These are phyloP conservation scores for Platypus cylindrus DNA, from an alignment of 2,888 invertebrate species.

Conservation along the genomic window DNA sequence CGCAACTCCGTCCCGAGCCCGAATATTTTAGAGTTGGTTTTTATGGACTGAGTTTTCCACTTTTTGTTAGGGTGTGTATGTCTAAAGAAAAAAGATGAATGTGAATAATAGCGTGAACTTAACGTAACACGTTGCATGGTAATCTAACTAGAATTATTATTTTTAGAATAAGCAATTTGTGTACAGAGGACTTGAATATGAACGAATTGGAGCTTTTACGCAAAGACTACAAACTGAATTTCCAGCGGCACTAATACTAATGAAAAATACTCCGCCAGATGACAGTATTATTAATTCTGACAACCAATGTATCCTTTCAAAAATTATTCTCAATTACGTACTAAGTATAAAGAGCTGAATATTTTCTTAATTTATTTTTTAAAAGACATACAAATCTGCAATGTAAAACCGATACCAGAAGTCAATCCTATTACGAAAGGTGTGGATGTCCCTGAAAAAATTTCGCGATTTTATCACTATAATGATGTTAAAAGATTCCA, in stretches of 20 bases:
- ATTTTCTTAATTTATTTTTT: conserved; percentile 3
- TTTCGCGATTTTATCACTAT: conserved; percentile 79
- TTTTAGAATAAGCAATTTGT: conserved; percentile 85
- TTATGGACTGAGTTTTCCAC: conserved; percentile 83
- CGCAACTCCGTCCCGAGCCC: conserved; percentile 77
- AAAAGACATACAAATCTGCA: conserved; percentile 88
- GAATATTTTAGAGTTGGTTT: conserved; percentile 94
- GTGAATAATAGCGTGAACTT: too few species aligned
- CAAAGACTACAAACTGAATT: conserved; percentile 88
- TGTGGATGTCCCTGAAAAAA: conserved; percentile 68
- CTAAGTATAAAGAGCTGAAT: neutral
- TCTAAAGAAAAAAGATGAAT: neutral
- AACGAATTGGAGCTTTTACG: conserved; percentile 86
- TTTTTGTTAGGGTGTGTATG: conserved; percentile 77
- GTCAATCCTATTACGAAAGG: conserved; percentile 39
- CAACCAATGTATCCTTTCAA: conserved; percentile 66
- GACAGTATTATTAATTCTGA: conserved; percentile 74
- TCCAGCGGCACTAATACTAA: conserved; percentile 85
- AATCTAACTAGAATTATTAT: too few species aligned
- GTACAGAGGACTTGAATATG: conserved; percentile 90
- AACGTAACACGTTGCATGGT: too few species aligned
- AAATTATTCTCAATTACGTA: too few species aligned
- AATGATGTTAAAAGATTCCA: conserved; percentile 85
- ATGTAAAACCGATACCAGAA: conserved; percentile 79
- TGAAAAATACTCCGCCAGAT: conserved; percentile 84